A percentile compares a stretch with the other conserved stretches of the same genome.
These are phyloP conservation scores for Neogale vison DNA, from an alignment of 2,113 vertebrate genomes.

Conservation along the genomic window DNA sequence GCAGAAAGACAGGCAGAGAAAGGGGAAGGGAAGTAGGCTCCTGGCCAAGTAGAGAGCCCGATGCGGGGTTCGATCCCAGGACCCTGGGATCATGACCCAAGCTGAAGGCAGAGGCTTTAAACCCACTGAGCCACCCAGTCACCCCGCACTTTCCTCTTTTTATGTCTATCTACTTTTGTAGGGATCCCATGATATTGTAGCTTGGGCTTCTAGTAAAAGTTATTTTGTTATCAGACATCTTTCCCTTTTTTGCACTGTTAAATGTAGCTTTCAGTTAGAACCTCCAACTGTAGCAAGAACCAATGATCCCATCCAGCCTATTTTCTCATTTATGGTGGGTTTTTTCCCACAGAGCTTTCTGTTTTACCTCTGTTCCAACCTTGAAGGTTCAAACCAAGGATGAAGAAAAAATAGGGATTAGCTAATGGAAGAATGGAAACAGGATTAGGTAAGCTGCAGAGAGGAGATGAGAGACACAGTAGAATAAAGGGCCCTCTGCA, in stretches of 20 bases:
- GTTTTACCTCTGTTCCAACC: not conserved
- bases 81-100: too few species aligned
- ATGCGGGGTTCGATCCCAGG: too few species aligned
- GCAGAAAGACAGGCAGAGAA: too few species aligned
- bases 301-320: not conserved
- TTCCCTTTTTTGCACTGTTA: not conserved
- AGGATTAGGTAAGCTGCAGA: not conserved
- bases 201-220: not conserved
- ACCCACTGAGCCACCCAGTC: too few species aligned
- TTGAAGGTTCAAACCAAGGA: conserved; percentile 13
- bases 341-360: not conserved
- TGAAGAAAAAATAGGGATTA: not conserved
- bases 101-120: too few species aligned
- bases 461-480: not conserved
- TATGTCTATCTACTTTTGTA: not conserved
- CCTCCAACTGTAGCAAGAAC: not conserved
- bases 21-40: too few species aligned
- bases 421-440: not conserved
- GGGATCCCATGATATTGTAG: not conserved
- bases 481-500: not conserved
- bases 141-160: not conserved
- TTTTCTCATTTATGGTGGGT: not conserved
- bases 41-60: too few species aligned
- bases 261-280: not conserved
- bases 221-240: not conserved